Percentiles rank a stretch among this genome's conserved stretches.
These are phyloP conservation scores for Clarias pachynema DNA, from an alignment of 2,797 vertebrate species.

Conservation along the genomic window DNA sequence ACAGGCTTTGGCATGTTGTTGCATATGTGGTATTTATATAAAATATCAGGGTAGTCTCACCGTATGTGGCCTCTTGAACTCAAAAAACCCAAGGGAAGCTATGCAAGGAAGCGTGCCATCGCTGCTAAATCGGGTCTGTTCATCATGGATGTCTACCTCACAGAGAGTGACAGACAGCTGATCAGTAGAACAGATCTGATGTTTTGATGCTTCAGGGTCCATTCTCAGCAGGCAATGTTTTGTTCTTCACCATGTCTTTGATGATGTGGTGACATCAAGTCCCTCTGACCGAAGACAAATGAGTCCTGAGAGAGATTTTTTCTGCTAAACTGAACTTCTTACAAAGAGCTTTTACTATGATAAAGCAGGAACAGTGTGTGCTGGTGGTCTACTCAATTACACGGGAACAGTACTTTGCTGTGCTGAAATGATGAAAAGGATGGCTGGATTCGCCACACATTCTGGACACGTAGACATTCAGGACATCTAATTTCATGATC, in stretches of 20 bases:
- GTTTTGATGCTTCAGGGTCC: conserved; percentile 18
- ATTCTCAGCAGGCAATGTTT: background rate
- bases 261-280: background rate
- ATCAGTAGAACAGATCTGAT: background rate
- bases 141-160: conserved; percentile 1
- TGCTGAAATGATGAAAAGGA: background rate
- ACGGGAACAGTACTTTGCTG: background rate
- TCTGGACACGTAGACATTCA: conserved; percentile 1
- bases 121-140: conserved; percentile 30
- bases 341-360: background rate
- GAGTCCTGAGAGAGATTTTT: background rate
- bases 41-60: conserved; percentile 37
- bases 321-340: background rate
- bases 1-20: conserved; percentile 26
- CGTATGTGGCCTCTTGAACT: conserved; percentile 25
- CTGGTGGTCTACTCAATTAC: background rate
- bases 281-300: background rate
- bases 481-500: background rate
- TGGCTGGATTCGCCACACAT: background rate
- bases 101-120: background rate
- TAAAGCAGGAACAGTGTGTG: background rate
- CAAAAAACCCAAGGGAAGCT: background rate
- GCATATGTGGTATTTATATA: conserved; percentile 47
- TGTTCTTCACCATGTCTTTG: background rate
- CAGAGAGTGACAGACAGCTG: background rate